A percentile compares a stretch with the other conserved stretches of the same genome.
Evolutionary conservation across 2,113 vertebrate genomes (phyloP).

Genomic region (Brachypodius melanocephalos): DNA sequence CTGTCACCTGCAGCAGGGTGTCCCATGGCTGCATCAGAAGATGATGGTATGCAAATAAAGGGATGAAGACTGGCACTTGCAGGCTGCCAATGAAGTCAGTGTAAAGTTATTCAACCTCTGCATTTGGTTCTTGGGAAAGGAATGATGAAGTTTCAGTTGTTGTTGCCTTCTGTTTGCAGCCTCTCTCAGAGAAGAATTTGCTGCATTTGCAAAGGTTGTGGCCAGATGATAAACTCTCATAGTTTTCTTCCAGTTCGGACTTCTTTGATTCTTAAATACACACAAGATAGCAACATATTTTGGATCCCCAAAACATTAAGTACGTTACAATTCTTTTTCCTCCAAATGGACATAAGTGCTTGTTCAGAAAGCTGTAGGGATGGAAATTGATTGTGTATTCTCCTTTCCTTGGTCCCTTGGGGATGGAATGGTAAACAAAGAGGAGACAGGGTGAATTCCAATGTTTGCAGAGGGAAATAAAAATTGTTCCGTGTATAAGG

Average conservation of each 20-base stretch:
- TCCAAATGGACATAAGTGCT: not conserved
- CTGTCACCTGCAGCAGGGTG: not conserved
- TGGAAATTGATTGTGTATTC: not conserved
- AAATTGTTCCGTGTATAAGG: not conserved
- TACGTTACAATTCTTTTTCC: not conserved
- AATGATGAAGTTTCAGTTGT: not conserved
- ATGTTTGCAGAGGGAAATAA: not conserved
- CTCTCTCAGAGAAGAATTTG: not conserved
- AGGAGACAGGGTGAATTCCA: not conserved
- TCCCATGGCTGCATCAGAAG: not conserved
- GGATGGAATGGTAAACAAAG: not conserved
- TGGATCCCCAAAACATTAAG: not conserved
- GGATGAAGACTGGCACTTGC: accelerated
- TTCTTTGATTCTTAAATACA: not conserved
- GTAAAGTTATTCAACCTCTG: not conserved
- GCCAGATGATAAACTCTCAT: not conserved
- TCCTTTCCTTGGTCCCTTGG: not conserved
- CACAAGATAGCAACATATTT: not conserved
- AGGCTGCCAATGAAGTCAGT: not conserved
- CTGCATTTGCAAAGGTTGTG: not conserved
- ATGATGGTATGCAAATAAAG: not conserved
- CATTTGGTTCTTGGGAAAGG: not conserved
- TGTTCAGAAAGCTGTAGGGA: not conserved
- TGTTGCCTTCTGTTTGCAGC: not conserved
- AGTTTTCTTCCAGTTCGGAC: not conserved